Evolutionary conservation across 2,797 vertebrate species (phyloP).

Genomic region (Pagetopsis macropterus): DNA sequence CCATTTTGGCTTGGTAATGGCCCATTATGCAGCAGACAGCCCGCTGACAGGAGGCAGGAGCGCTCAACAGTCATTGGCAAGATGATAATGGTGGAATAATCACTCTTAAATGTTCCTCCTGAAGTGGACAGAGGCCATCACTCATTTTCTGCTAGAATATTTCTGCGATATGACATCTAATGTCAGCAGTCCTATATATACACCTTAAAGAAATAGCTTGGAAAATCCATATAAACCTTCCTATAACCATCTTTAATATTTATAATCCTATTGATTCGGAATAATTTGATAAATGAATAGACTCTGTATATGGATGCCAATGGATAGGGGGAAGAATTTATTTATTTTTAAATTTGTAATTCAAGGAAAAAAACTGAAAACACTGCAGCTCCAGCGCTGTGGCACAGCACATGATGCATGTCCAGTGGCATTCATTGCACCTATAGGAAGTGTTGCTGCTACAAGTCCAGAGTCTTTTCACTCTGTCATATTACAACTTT

Average conservation of each 20-base stretch:
- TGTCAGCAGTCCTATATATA: constrained; percentile 33
- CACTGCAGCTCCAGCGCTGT: too few species aligned
- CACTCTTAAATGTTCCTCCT: constrained; percentile 72
- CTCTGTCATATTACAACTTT: too few species aligned
- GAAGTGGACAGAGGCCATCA: constrained; percentile 68
- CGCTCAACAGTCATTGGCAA: constrained; percentile 69
- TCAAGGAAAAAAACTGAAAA: not conserved
- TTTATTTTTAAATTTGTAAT: constrained; percentile 16
- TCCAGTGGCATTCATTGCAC: too few species aligned
- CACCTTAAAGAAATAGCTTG: constrained; percentile 9
- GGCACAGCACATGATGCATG: too few species aligned
- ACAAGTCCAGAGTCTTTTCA: too few species aligned
- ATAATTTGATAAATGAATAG: not conserved
- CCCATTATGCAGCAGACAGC: constrained; percentile 68
- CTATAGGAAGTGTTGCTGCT: too few species aligned
- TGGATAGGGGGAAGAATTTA: not conserved
- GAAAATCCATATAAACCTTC: constrained; percentile 8
- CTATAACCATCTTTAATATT: constrained; percentile 10
- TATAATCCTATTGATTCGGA: constrained; percentile 7
- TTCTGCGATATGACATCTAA: constrained; percentile 49
- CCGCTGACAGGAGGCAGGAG: constrained; percentile 59
- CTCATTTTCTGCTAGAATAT: constrained; percentile 58
- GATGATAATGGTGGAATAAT: constrained; percentile 80
- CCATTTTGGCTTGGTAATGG: constrained; percentile 69
- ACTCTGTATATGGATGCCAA: constrained; percentile 4